Conservation (phyloP, 2,888 invertebrate species). For the Latheticus oryzae region DNA sequence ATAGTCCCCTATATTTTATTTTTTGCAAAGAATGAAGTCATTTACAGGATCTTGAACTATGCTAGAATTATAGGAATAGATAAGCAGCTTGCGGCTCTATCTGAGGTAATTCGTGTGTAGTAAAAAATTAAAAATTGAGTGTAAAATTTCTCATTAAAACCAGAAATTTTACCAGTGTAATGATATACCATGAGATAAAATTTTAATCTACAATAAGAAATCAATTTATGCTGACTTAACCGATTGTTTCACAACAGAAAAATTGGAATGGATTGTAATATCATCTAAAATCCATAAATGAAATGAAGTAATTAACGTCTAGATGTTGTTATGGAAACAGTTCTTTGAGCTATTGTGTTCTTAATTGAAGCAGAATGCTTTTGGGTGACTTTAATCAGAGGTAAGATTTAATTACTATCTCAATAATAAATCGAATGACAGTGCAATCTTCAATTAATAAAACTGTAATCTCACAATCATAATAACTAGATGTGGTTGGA, state of each 20-base stretch:
- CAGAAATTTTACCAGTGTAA: too few relatives aligned
- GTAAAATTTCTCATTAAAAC: slow-evolving; percentile 11
- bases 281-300: neutral
- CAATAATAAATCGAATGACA: slow-evolving; percentile 23
- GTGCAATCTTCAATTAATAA: slow-evolving; percentile 32
- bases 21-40: too few relatives aligned
- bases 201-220: too few relatives aligned
- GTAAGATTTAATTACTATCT: slow-evolving; percentile 23
- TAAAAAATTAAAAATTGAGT: neutral
- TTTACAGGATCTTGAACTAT: too few relatives aligned
- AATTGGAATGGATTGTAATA: neutral
- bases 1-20: too few relatives aligned
- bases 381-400: slow-evolving; percentile 12
- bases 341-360: slow-evolving; percentile 11
- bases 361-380: slow-evolving; percentile 16
- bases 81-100: slow-evolving; percentile 6
- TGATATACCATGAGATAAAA: too few relatives aligned
- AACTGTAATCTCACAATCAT: slow-evolving; percentile 32
- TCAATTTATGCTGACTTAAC: too few relatives aligned
- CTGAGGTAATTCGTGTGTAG: neutral
- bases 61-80: too few relatives aligned
- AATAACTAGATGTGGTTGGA: slow-evolving; percentile 18
- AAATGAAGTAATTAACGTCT: slow-evolving; percentile 4
- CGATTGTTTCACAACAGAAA: too few relatives aligned
- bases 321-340: slow-evolving; percentile 13